Base-by-base conservation (phyloP, 2,888 invertebrate genomes). In the Embidobia sp. region DNA sequence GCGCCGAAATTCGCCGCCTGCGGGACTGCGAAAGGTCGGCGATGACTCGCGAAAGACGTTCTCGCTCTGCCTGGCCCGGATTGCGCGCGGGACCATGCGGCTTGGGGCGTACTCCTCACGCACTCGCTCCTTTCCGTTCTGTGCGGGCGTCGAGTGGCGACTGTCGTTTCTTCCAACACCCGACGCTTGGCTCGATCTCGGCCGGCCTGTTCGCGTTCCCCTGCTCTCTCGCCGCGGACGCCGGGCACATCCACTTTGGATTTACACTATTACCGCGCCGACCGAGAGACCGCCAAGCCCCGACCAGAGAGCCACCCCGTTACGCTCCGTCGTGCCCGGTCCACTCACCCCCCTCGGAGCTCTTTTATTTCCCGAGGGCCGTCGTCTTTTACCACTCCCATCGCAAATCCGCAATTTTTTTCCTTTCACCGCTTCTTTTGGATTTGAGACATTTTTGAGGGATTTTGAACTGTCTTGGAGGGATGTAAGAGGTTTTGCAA, bases 71-170 rank as follows among this genome's bases (percentile, higher is more conserved):
- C 18, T 26, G 57, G 16, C 42, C 42, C 57, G 57, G 42, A 42
- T 57, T 46, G 35, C 59, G 40, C 49, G 48, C 63, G 63, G 61
- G 61, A 61, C 61, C 61, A 61, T 61, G 61, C 61, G 61, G 31
- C 33, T 22, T 33, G 35, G 7, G 40, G 69, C 76, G 66, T 77
- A 8, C 10, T n/a, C 22, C 29, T 55, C 78, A 77, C 77, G 79
- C 78, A 74, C 59, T 78, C 78, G 70, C 69, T 81, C 66, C 79
- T 81, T 78, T 80, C 81, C 83, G 81, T 80, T 59, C 87, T 83
- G 82, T 84, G 83, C 87, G 85, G 87, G 85, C 87, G 88, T 88
- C 87, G 87, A 88, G 87, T 87, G 83, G 88, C 87, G 87, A 88
- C 89, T 88, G 86, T 83, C 82, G 85, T 81, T 83, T 82, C 85